Evolutionary conservation across 2,888 invertebrate species (phyloP).

Genomic region (Archaeoteleia sp.): DNA sequence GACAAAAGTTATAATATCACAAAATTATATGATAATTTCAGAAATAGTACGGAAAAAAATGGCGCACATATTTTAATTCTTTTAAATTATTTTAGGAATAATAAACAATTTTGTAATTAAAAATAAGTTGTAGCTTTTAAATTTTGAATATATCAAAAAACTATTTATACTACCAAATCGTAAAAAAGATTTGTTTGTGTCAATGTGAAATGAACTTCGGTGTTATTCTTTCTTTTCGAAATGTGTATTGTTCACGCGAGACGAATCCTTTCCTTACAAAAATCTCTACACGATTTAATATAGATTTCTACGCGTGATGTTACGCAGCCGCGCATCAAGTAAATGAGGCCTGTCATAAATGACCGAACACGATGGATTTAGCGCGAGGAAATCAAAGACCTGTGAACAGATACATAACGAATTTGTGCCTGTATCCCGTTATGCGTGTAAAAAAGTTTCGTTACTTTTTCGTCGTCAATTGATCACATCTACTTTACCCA

Average conservation of each 20-base stretch:
- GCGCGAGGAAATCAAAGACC: conserved; percentile 65
- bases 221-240: background rate
- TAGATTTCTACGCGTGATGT: conserved; percentile 25
- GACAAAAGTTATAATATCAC: no score
- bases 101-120: no score
- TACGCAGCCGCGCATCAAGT: conserved; percentile 18
- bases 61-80: no score
- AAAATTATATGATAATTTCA: no score
- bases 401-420: conserved; percentile 57
- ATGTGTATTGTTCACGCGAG: no score
- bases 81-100: no score
- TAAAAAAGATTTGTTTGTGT: background rate
- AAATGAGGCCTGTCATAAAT: conserved; percentile 37
- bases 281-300: conserved; percentile 15
- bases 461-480: conserved; percentile 10
- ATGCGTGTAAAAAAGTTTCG: conserved; percentile 14
- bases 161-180: no score
- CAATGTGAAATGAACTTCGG: no score
- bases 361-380: conserved; percentile 55
- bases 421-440: conserved; percentile 33
- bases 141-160: background rate
- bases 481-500: background rate
- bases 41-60: no score
- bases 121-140: no score
- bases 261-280: conserved; percentile 22